phyloP scores from a whole-genome alignment of 53 echinoderm and acorn worm genomes.

The Pentamera pediparva region DNA sequence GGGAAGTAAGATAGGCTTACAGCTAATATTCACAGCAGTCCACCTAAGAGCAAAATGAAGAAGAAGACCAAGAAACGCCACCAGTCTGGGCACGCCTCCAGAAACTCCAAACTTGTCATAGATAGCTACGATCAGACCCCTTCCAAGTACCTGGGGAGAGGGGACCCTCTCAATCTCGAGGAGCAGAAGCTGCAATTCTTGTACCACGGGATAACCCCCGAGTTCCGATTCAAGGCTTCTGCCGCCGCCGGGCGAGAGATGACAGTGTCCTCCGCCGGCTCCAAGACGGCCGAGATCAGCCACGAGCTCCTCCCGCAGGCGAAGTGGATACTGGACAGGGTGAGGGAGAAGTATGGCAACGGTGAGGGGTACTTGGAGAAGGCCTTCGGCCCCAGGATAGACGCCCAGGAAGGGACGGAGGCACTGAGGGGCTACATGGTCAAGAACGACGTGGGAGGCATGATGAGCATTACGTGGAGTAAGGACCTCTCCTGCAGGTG shows the following conservation, averaged over 20 bases:
- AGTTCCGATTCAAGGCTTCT: constrained; percentile 62
- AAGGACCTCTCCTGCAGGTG: constrained; percentile 93
- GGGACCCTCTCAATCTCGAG: constrained; percentile 76
- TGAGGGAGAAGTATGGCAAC: constrained; percentile 58
- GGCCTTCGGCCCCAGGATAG: constrained; percentile 60
- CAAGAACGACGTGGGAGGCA: constrained; percentile 56
- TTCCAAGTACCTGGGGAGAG: constrained; percentile 59
- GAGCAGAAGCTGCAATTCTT: constrained; percentile 73
- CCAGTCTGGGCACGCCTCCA: not conserved
- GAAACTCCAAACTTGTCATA: constrained; percentile 52
- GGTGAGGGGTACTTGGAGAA: constrained; percentile 58
- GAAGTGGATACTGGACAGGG: constrained; percentile 59
- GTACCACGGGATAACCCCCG: constrained; percentile 53
- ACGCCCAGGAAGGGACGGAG: constrained; percentile 48
- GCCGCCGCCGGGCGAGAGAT: constrained; percentile 39
- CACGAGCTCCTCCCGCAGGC: constrained; percentile 65
- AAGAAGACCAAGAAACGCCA: not conserved
- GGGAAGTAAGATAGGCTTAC: too few species aligned
- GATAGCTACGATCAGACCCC: constrained; percentile 72
- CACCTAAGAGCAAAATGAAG: not conserved
- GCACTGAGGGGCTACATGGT: constrained; percentile 56
- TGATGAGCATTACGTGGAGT: constrained; percentile 76
- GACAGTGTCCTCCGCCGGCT: too few species aligned
- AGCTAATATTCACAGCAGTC: too few species aligned
- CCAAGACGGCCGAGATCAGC: constrained; percentile 60